Evolutionary conservation across 2,797 vertebrate genomes (phyloP), one percentile per base, ranked within the genome.

Genomic region (Discoglossus pictus): DNA sequence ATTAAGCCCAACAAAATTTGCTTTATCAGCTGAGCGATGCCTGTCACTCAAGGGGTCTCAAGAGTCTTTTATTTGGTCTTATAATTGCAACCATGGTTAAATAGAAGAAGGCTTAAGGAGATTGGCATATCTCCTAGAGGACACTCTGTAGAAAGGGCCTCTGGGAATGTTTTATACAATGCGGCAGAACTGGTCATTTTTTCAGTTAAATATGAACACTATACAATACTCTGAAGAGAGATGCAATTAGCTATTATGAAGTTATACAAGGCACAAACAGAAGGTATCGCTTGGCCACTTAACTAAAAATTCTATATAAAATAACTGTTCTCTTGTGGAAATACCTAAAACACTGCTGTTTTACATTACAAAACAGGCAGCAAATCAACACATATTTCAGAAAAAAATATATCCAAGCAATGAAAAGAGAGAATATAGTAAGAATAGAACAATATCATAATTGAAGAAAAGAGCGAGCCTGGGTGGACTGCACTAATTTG

Each of bases 21-120:
- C 77, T 83, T 89, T 89, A 90, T 90, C 89, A 86, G 87, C 84
- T 84, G 79, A 82, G 84, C 80, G 80, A 81, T 78, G 78, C 75
- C 68, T 76, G 84, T 65, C 81, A 84, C 82, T 56, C 80, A 60
- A 72, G 87, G 87, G 83, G 84, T 76, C 63, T 73, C 48, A 75
- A 76, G 83, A 86, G 79, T 79, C 55, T 0, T 84, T 80, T 89
- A 86, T 90, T 89, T 91, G 87, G 86, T 86, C 84, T 69, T 72
- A 59, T 91, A 89, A 90, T 91, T 90, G 85, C 88, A 80, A 86
- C 80, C 79, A 72, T 66, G 80, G 84, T 82, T 82, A 83, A 77
- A 79, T 77, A 78, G 74, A 72, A 76, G 81, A 74, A 56, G 68
- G 61, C 73, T 74, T 82, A 77, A 76, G 76, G 77, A 88, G 86